These are phyloP conservation scores for Aplochiton taeniatus DNA, from an alignment of 2,797 vertebrate species.

Conservation along the genomic window DNA sequence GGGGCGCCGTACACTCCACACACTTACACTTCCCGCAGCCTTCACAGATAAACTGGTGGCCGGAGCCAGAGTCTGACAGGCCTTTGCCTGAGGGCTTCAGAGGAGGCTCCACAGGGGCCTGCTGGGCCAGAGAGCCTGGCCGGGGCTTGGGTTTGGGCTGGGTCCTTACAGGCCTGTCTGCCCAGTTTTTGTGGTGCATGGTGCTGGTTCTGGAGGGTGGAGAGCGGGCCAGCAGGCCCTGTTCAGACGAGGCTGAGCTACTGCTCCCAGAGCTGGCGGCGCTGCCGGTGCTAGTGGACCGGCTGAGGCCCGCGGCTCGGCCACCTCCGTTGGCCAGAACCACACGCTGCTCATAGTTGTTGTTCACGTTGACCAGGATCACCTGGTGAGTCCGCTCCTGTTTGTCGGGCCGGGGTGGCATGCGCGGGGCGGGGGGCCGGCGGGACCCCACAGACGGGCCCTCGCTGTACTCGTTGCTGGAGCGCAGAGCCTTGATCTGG, in stretches of 20 bases:
- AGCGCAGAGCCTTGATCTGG: slow-evolving; percentile 95
- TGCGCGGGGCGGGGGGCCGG: slow-evolving; percentile 74
- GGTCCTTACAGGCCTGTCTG: slow-evolving; percentile 82
- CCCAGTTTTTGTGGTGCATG: slow-evolving; percentile 64
- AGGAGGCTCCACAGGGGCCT: slow-evolving; percentile 70
- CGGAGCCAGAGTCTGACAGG: slow-evolving; percentile 56
- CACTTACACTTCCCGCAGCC: slow-evolving; percentile 96
- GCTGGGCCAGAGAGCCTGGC: slow-evolving; percentile 64
- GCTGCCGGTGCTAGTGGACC: slow-evolving; percentile 92
- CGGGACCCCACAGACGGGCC: slow-evolving; percentile 85
- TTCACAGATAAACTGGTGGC: slow-evolving; percentile 93
- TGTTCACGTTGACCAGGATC: slow-evolving; percentile 92
- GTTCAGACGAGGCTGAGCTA: slow-evolving; percentile 91
- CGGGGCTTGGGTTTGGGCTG: slow-evolving; percentile 85
- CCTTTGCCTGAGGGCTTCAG: slow-evolving; percentile 84
- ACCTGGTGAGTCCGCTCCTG: slow-evolving; percentile 94
- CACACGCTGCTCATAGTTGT: slow-evolving; percentile 84
- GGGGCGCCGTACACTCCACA: slow-evolving; percentile 87
- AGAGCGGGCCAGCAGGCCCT: slow-evolving; percentile 85
- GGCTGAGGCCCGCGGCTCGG: slow-evolving; percentile 83
- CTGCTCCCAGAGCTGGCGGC: slow-evolving; percentile 91
- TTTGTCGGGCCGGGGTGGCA: slow-evolving; percentile 82
- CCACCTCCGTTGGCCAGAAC: slow-evolving; percentile 61
- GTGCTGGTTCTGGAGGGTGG: slow-evolving; percentile 75
- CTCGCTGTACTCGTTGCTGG: slow-evolving; percentile 95